These are phyloP conservation scores for Apostichopus japonicus DNA, from an alignment of 35 echinoderm and acorn worm genomes.

Conservation along the genomic window DNA sequence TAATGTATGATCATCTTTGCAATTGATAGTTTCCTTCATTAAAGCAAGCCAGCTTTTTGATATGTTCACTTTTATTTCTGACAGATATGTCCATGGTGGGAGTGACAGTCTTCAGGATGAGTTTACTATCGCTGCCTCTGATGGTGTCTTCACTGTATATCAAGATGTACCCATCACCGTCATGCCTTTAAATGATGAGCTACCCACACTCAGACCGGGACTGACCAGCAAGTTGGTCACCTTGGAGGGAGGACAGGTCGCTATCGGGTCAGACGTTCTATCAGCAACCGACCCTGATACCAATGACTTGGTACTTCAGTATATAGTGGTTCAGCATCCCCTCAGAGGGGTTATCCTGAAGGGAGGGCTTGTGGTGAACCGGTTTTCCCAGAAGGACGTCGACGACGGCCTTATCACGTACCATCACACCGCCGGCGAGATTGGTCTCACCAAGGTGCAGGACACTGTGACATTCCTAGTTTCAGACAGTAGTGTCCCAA, in stretches of 20 bases:
- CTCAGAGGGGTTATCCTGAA: slow-evolving; percentile 72
- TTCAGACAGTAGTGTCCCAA: slow-evolving; percentile 87
- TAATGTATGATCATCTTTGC: too few species aligned
- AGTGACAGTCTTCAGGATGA: slow-evolving; percentile 73
- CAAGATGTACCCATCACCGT: slow-evolving; percentile 67
- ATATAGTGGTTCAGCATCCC: slow-evolving; percentile 84
- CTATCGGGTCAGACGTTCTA: slow-evolving; percentile 71
- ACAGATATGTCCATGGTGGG: slow-evolving; percentile 87
- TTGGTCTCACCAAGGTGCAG: slow-evolving; percentile 61
- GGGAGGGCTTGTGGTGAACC: slow-evolving; percentile 68
- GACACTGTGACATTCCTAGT: slow-evolving; percentile 87
- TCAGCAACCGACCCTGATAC: slow-evolving; percentile 88
- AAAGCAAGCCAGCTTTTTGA: neutral
- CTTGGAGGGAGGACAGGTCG: slow-evolving; percentile 74
- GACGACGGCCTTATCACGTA: slow-evolving; percentile 77
- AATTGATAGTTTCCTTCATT: too few species aligned
- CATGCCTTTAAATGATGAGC: slow-evolving; percentile 76
- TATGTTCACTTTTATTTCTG: neutral
- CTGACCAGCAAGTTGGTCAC: slow-evolving; percentile 59
- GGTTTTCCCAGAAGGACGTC: slow-evolving; percentile 85
- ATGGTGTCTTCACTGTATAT: slow-evolving; percentile 74
- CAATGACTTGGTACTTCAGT: slow-evolving; percentile 93
- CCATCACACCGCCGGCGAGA: slow-evolving; percentile 86
- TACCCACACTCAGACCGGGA: slow-evolving; percentile 67
- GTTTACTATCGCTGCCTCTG: slow-evolving; percentile 73